Evolutionary conservation across 2,797 vertebrate genomes (phyloP).

Genomic region (Columba guinea): DNA sequence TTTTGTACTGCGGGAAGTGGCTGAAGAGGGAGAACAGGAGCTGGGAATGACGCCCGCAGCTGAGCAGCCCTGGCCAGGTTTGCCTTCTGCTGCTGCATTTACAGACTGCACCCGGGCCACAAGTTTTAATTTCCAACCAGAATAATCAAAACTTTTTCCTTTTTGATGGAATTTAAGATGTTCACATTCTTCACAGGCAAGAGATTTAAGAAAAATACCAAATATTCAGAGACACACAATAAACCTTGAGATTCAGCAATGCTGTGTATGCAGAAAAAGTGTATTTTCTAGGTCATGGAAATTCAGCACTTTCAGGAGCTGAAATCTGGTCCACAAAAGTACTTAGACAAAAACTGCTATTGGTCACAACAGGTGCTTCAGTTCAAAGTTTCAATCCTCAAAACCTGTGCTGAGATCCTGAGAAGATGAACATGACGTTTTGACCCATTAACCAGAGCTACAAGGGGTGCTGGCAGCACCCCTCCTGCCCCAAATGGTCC

Average conservation of each 20-base stretch:
- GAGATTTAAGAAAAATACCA: not conserved
- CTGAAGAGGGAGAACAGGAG: accelerated
- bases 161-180: not conserved
- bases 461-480: not conserved
- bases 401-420: not conserved
- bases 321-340: not conserved
- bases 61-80: not conserved
- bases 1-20: not conserved
- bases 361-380: not conserved
- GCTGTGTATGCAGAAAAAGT: not conserved
- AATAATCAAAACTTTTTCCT: not conserved
- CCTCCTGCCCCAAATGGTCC: not conserved
- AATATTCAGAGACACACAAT: not conserved
- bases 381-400: not conserved
- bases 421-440: not conserved
- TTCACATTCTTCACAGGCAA: not conserved
- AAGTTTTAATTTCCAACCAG: not conserved
- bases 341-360: not conserved
- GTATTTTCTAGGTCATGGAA: not conserved
- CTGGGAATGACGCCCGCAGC: not conserved
- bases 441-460: not conserved
- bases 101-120: accelerated
- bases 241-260: not conserved
- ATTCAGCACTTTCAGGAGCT: not conserved
- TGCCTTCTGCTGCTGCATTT: not conserved